Base-by-base conservation (phyloP, 2,797 vertebrate genomes). In the Neosilurus mollespiculum region DNA sequence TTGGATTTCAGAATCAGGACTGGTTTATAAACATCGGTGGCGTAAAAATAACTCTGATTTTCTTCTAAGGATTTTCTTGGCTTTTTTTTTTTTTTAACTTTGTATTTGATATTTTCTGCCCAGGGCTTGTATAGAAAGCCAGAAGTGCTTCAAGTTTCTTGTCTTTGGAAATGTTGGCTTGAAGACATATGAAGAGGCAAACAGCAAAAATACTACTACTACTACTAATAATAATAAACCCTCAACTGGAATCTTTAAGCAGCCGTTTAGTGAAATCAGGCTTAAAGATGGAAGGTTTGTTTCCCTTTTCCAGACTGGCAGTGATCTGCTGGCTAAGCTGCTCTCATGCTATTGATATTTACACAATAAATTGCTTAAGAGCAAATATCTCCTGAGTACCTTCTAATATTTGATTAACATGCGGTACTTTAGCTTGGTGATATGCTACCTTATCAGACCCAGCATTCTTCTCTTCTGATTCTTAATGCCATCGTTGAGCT, bases 351-450 rank as follows among this genome's bases (percentile, higher is more conserved):
- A 73, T 8, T 16, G 26, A 12, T 26, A 59, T 76, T 58, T 22
- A 20, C 9, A 8, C 26, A 58, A 20, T 34, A 75, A 30, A 58
- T 22, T 16, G 9, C 30, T 22, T 1, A 16, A 76, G 54, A 59
- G 54, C 72, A 62, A 75, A n/a, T 18, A 83, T 70, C 78, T 79
- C 82, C 78, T 84, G 75, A 81, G 75, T 49, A 83, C 12, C 53
- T 59, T 2, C 1, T 59, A 54, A 80, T 30, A 24, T 49, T 72
- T 34, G 58, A 64, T 59, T 59, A 30, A 81, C 59, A 62, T 72
- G 56, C 22, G 61, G 9, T 81, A 64, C 6, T 62, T 43, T 67
- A 75, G n/a, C 76, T 59, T 62, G 61, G 82, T 70, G 30, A 26
- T 14, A 61, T 58, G 9, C 20, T 64, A 43, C 51, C 66, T 69